phyloP scores from a whole-genome alignment of 1,140 invertebrate species.

The Riptortus pedestris region DNA sequence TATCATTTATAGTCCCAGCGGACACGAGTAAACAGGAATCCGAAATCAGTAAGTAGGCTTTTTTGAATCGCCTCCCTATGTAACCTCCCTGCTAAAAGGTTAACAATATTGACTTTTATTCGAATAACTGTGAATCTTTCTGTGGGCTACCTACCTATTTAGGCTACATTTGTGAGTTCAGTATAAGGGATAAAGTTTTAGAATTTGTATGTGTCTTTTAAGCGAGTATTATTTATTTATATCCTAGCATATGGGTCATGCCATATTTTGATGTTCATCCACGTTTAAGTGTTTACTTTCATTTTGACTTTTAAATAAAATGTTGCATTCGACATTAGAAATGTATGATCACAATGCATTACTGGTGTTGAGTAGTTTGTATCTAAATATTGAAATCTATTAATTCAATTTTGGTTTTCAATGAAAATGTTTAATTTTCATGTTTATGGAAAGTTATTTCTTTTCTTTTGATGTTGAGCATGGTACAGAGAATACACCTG shows the following conservation, averaged over 20 bases:
- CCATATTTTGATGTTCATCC: not conserved
- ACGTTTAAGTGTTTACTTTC: not conserved
- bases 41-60: not conserved
- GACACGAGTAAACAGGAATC: not conserved
- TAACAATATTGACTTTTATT: not conserved
- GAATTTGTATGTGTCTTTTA: not conserved
- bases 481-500: no score
- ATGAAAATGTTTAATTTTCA: no score
- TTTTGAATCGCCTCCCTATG: not conserved
- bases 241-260: not conserved
- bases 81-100: slow-evolving; percentile 7
- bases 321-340: no score
- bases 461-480: no score
- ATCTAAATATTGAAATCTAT: no score
- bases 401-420: no score
- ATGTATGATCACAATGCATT: no score
- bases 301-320: no score
- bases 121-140: no score
- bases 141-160: no score
- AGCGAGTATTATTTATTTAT: not conserved
- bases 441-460: no score
- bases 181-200: not conserved
- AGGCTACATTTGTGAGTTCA: not conserved
- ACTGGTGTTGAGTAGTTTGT: no score
- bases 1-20: slow-evolving; percentile 1